These are phyloP conservation scores for Choristoneura rosaceana DNA, from an alignment of 2,888 invertebrate genomes.

Conservation along the genomic window DNA sequence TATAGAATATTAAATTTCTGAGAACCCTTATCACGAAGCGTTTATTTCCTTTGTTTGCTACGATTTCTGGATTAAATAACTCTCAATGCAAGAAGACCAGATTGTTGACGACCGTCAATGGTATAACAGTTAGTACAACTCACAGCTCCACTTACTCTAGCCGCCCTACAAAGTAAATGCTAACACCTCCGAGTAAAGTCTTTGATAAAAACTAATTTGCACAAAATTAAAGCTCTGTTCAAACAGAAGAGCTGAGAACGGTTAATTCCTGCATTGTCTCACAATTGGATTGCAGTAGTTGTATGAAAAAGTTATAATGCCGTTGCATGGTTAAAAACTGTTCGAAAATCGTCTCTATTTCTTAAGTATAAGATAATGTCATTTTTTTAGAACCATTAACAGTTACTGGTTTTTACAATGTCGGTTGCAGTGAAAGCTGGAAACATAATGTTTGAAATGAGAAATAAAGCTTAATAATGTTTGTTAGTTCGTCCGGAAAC, in stretches of 20 bases:
- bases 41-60: slow-evolving; percentile 28
- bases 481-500: slow-evolving; percentile 19
- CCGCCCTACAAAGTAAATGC: slow-evolving; percentile 26
- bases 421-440: slow-evolving; percentile 44
- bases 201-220: slow-evolving; percentile 47
- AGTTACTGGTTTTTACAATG: slow-evolving; percentile 21
- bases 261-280: slow-evolving; percentile 63
- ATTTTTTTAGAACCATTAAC: not conserved
- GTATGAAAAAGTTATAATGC: slow-evolving; percentile 45
- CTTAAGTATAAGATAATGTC: not conserved
- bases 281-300: slow-evolving; percentile 56
- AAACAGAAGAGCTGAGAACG: slow-evolving; percentile 50
- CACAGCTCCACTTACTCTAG: slow-evolving; percentile 9
- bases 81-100: slow-evolving; percentile 14
- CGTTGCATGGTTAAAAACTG: slow-evolving; percentile 4
- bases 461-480: slow-evolving; percentile 43
- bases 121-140: not conserved
- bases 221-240: slow-evolving; percentile 49
- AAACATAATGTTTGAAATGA: slow-evolving; percentile 51
- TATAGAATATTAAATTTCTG: slow-evolving; percentile 29
- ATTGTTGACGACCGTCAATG: not conserved
- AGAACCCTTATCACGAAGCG: slow-evolving; percentile 21
- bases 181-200: slow-evolving; percentile 36
- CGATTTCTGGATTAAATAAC: slow-evolving; percentile 30
- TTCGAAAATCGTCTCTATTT: slow-evolving; percentile 5